Evolutionary conservation across 2,113 vertebrate genomes (phyloP), one percentile per base, ranked within the genome.

Genomic region (Thunnus maccoyii): DNA sequence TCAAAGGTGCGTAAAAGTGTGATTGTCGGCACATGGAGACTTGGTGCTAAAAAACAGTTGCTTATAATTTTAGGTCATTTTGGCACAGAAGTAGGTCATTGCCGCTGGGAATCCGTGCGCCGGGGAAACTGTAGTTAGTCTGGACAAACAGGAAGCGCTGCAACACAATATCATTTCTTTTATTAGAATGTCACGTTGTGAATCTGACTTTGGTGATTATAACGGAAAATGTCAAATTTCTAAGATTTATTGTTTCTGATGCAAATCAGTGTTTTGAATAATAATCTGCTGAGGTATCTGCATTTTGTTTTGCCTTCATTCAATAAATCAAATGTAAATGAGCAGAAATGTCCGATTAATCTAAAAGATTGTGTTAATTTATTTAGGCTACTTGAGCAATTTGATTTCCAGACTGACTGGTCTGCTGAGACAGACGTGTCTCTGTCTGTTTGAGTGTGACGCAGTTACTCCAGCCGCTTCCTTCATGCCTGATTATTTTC

Each of bases 401-500:
- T 0, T 3, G 1, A 52, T 46, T 27, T 18, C 46, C 72, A 52
- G 30, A 20, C 62, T 1, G 44, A 17, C 41, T 17, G 13, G 52
- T 66, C 56, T 14, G 9, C 25, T 25, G 30, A 48, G 12, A 17
- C 16, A 7, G 4, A 67, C 72, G 32, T 71, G 20, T 78, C 12
- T 47, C 44, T 5, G 47, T 15, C 36, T 61, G 16, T 27, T n/a
- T 51, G 17, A 16, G 3, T 86, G 95, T 97, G 96, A 96, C 95
- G 96, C 96, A 97, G 94, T 93, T 89, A 90, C 85, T 89, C 80
- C 86, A 82, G 92, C 82, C 83, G 66, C 78, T 84, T 71, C 75
- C 80, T 81, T 66, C 20, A 47, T 72, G 46, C 32, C 17, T 44
- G n/a, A 20, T 60, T 56, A 14, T 73, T 50, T 48, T 68, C 25